Conservation (phyloP, 1,140 invertebrate genomes). For the Halesus radiatus region DNA sequence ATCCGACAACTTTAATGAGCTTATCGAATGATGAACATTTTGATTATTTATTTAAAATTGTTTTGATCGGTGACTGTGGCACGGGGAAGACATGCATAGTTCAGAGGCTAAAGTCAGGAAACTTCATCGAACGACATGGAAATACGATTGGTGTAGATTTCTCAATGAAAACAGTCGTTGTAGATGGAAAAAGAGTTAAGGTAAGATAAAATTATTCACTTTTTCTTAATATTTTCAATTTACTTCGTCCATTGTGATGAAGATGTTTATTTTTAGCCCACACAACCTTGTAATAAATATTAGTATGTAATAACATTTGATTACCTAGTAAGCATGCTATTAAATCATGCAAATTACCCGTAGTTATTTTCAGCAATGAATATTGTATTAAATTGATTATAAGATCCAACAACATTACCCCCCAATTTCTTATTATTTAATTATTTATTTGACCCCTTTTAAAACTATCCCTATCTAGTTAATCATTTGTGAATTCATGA, state of each 20-base stretch:
- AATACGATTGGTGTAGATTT: constrained; percentile 97
- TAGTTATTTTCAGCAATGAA: too few species aligned
- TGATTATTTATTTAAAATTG: constrained; percentile 88
- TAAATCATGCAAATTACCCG: too few species aligned
- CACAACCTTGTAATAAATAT: constrained; percentile 20
- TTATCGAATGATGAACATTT: constrained; percentile 75
- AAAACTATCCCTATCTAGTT: too few species aligned
- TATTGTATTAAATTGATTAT: too few species aligned
- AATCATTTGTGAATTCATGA: too few species aligned
- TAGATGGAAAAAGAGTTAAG: constrained; percentile 95
- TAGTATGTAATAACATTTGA: constrained; percentile 14
- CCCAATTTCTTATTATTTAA: too few species aligned
- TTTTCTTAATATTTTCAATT: constrained; percentile 5
- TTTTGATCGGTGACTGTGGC: constrained; percentile 86
- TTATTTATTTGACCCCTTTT: too few species aligned
- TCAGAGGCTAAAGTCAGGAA: constrained; percentile 93
- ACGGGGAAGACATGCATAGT: constrained; percentile 91
- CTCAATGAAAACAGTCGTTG: constrained; percentile 94
- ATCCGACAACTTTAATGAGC: constrained; percentile 72
- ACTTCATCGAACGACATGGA: constrained; percentile 92
- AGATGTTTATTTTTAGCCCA: constrained; percentile 30
- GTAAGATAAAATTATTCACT: constrained; percentile 67
- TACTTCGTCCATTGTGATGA: constrained; percentile 21
- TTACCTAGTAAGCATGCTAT: background rate
- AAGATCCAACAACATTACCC: too few species aligned